These are phyloP conservation scores for Tyto alba DNA, from an alignment of 2,113 vertebrate species.

Conservation along the genomic window DNA sequence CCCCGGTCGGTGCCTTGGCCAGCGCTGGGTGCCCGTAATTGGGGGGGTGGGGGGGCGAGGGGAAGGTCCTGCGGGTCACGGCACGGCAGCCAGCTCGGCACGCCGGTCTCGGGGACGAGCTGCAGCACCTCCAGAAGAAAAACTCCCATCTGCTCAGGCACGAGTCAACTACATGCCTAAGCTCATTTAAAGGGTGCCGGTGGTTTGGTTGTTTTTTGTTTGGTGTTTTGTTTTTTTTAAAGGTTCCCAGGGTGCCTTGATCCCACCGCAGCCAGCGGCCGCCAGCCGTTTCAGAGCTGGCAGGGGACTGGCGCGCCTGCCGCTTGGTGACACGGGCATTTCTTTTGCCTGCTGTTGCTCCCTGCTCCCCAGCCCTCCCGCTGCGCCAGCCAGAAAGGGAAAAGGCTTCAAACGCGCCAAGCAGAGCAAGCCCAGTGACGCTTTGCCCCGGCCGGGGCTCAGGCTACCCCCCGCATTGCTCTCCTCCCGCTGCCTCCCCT, in stretches of 20 bases:
- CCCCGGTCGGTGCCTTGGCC: fast-evolving
- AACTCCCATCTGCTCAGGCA: not conserved
- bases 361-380: not conserved
- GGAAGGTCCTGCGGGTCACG: not conserved
- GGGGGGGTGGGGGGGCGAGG: too few species aligned
- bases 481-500: not conserved
- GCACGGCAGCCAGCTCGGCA: fast-evolving
- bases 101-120: fast-evolving
- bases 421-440: not conserved
- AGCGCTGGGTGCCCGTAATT: not conserved
- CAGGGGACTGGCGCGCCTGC: fast-evolving
- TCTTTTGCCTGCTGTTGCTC: not conserved
- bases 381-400: not conserved
- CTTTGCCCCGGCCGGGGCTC: not conserved
- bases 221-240: too few species aligned
- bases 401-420: not conserved
- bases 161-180: not conserved
- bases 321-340: fast-evolving
- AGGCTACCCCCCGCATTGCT: too few species aligned
- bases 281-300: not conserved
- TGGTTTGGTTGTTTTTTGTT: too few species aligned
- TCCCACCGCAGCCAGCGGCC: fast-evolving
- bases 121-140: fast-evolving
- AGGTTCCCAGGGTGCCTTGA: too few species aligned
- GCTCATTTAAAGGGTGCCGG: not conserved